Base-by-base conservation (phyloP, 1,140 invertebrate species). In the Papilio xuthus region DNA sequence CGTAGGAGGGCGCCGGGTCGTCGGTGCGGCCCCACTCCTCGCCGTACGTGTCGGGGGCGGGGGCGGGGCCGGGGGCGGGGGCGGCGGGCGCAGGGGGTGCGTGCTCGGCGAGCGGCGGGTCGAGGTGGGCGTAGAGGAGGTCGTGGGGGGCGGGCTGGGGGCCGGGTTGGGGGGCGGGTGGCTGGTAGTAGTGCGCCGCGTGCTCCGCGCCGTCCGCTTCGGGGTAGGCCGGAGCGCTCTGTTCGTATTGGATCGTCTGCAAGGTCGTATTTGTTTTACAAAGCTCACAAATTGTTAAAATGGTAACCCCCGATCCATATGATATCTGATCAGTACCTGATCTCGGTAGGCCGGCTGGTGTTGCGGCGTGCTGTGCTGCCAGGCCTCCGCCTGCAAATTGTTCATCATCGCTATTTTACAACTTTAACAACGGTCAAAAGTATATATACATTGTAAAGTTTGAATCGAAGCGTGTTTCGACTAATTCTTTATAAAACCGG, bases 351-450 rank as follows among this genome's bases (percentile, higher is more conserved):
- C 63, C 15, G 80, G 69, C 23, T 72, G 71, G 82, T 88, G 87
- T 42, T 85, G 84, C 79, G 88, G 85, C 4, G 85, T 84, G 20
- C 60, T 78, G 50, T 86, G 85, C 75, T 81, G 84, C 26, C 85
- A 84, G n/a, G 82, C 79, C 71, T 85, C 85, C 81, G 81, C 80
- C 87, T 88, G 81, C 26, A 78, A 72, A 70, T 23, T 20, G 20
- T 23, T 23, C 53, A 12, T 10, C 7, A 60, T 37, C 2, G 26
- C 2, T 9, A 26, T 56, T 20, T 56, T 47, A 47, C 13, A 47
- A 15, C 13, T 18, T 47, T 6, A 15, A 13, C 42, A 44, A 44
- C 12, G 0, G 13, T 13, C 10, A 44, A 13, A 44, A 12, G 13
- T 13, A 13, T 32, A 3, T 32, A 3, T 37, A 37, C n/a, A 37